Base-by-base conservation (phyloP, 2,888 invertebrate genomes). In the Nomada hirtipes region DNA sequence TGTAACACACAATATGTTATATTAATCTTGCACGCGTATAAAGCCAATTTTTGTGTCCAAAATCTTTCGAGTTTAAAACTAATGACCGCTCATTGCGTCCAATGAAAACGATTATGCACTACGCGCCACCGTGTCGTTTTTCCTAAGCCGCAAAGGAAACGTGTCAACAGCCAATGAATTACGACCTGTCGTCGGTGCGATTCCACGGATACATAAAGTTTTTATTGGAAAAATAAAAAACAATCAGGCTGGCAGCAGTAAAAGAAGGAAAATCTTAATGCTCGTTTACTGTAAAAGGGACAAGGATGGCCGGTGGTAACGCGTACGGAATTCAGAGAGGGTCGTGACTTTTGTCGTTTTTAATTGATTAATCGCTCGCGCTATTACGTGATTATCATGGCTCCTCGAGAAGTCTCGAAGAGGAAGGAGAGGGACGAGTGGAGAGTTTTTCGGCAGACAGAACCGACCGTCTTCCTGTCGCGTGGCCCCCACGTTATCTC, bases 401-500 rank as follows among this genome's bases (percentile, higher is more conserved):
- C 83, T 86, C 78, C 86, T 86, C 69, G 70, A 84, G 83, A 79
- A 74, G 75, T 73, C 69, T 42, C 60, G 20, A 36, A 52, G 77
- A 73, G 77, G 84, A 76, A 59, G 61, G 57, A 59, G 70, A 60
- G 76, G 72, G 76, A 68, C 59, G 70, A 64, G 79, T 18, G 69
- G 74, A 55, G 57, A 70, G 61, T 60, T 76, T 82, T 87, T 86
- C 67, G 77, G 64, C 26, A 71, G 65, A 52, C 73, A 72, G 78
- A 89, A 90, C 47, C 73, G 89, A 91, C 90, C 85, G 90, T 90
- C 91, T 93, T 93, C 92, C 93, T 92, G 93, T 93, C 93, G 93
- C 93, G 93, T 93, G 93, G 92, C 93, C 90, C 88, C 88, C 86
- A 86, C 89, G 89, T 92, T 91, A 91, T 92, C 91, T 92, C 88